These are phyloP conservation scores for Diogma glabrata DNA, from an alignment of 2,888 invertebrate species.

Conservation along the genomic window DNA sequence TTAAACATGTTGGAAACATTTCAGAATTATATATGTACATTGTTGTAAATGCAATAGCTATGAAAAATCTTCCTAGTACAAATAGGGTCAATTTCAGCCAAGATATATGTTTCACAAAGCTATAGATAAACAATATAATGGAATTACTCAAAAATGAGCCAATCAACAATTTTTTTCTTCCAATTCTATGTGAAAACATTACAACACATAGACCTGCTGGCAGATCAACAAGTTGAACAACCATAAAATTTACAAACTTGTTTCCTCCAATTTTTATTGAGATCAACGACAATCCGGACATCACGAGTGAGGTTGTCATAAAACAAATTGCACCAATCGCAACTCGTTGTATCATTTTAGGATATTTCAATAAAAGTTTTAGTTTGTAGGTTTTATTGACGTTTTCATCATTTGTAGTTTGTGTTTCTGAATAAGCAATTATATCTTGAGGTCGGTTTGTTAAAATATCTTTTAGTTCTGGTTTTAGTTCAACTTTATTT, in stretches of 20 bases:
- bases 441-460: not conserved
- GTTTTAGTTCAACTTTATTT: not conserved
- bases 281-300: slow-evolving; percentile 57
- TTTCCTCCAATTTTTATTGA: slow-evolving; percentile 61
- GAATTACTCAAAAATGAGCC: slow-evolving; percentile 45
- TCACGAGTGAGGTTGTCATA: not conserved
- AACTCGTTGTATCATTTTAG: slow-evolving; percentile 31
- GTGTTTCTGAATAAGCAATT: no score
- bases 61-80: slow-evolving; percentile 45
- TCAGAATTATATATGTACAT: slow-evolving; percentile 50
- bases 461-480: not conserved
- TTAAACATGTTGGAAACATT: slow-evolving; percentile 47
- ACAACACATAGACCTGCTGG: slow-evolving; percentile 57
- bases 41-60: slow-evolving; percentile 47
- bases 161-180: slow-evolving; percentile 47
- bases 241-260: slow-evolving; percentile 63
- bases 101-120: not conserved
- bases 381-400: no score
- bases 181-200: slow-evolving; percentile 49
- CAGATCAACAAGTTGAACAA: slow-evolving; percentile 46
- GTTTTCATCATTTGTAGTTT: no score
- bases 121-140: not conserved
- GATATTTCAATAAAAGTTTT: no score
- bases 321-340: slow-evolving; percentile 30
- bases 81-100: slow-evolving; percentile 36